Conservation (phyloP, 2,797 vertebrate species). For the Nannoperca australis region DNA sequence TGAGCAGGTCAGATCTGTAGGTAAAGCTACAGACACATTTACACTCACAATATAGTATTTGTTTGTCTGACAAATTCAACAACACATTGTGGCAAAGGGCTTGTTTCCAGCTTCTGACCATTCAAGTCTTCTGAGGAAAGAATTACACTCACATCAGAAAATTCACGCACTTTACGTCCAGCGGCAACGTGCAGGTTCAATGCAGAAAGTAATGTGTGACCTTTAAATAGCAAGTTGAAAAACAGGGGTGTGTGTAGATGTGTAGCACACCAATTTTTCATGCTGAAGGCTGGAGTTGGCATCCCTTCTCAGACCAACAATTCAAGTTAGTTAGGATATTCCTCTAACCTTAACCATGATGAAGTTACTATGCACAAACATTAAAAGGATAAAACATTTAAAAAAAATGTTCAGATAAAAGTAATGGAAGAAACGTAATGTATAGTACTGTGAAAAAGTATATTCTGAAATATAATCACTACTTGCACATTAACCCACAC, state of each 20-base stretch:
- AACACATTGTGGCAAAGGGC: background rate
- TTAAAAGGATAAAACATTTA: background rate
- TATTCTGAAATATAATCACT: background rate
- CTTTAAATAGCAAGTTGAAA: no score
- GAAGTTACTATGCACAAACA: background rate
- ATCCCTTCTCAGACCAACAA: background rate
- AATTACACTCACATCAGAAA: background rate
- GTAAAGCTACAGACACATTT: background rate
- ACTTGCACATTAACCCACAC: background rate
- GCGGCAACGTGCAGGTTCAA: background rate
- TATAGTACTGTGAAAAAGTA: background rate
- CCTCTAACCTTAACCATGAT: background rate
- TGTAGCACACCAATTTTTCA: background rate
- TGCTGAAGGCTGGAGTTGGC: background rate
- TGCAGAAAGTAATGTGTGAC: background rate
- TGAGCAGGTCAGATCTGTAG: background rate
- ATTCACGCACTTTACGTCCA: no score
- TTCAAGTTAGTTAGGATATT: background rate
- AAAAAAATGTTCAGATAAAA: background rate
- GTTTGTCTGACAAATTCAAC: background rate
- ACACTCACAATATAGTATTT: background rate
- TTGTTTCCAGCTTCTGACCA: background rate
- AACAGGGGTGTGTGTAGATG: background rate
- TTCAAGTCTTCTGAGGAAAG: background rate
- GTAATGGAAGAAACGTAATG: background rate